phyloP scores from a whole-genome alignment of 2,113 vertebrate species.

The Hypomesus transpacificus region DNA sequence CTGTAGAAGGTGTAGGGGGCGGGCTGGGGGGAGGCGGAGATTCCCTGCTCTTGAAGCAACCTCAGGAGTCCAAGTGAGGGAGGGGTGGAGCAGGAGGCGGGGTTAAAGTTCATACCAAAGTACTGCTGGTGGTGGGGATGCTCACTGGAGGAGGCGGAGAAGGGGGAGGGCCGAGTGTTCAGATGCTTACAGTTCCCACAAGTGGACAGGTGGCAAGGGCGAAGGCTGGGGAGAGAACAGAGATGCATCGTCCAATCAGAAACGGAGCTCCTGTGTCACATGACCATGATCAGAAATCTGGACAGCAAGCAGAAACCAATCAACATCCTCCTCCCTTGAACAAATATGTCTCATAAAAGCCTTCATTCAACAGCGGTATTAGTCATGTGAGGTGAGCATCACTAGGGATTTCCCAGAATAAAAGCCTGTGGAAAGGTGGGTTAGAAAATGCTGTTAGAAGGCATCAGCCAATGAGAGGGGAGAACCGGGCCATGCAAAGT shows the following conservation, averaged over 20 bases:
- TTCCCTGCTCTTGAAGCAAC: conserved; percentile 68
- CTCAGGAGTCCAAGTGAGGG: conserved; percentile 62
- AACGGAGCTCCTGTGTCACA: background rate
- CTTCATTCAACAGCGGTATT: too few species aligned
- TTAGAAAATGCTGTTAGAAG: too few species aligned
- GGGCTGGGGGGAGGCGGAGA: conserved; percentile 57
- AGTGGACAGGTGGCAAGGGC: conserved; percentile 74
- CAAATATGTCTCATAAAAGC: too few species aligned
- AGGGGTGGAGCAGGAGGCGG: conserved; percentile 23
- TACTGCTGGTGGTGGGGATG: conserved; percentile 6
- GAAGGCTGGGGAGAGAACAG: conserved; percentile 65
- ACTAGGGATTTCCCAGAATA: too few species aligned
- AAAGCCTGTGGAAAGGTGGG: too few species aligned
- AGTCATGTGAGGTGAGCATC: too few species aligned
- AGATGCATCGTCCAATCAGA: conserved; percentile 3
- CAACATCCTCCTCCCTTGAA: background rate
- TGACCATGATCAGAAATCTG: too few species aligned
- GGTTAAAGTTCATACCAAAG: conserved; percentile 3
- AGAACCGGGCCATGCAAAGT: too few species aligned
- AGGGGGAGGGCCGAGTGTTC: conserved; percentile 30
- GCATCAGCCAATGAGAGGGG: too few species aligned
- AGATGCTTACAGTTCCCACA: conserved; percentile 75
- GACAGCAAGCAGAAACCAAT: background rate
- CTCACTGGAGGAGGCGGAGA: background rate
- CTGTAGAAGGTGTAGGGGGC: conserved; percentile 3